Conservation (phyloP, 2,888 invertebrate species). For the Acleris sparsana region DNA sequence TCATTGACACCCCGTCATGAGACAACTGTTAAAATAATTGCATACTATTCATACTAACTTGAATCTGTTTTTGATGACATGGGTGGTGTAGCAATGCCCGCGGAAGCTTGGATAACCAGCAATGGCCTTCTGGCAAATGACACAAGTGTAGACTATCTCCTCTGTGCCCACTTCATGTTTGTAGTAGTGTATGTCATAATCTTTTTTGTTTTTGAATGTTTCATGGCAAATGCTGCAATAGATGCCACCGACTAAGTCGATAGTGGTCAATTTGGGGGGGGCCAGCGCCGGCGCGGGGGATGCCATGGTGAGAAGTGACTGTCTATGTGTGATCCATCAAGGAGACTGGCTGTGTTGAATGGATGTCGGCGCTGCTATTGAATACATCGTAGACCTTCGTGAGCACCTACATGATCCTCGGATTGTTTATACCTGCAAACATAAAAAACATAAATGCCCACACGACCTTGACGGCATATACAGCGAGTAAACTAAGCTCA, state of each 20-base stretch:
- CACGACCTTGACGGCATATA: conserved; percentile 34
- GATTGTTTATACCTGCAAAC: conserved; percentile 56
- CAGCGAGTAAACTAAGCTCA: conserved; percentile 2
- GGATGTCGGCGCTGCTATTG: conserved; percentile 61
- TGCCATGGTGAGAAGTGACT: conserved; percentile 55
- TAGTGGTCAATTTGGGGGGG: conserved; percentile 63
- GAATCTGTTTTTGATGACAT: conserved; percentile 81
- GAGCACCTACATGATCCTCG: conserved; percentile 69
- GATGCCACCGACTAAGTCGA: conserved; percentile 79
- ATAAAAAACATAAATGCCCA: conserved; percentile 40
- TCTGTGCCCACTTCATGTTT: conserved; percentile 57
- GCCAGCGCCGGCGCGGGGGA: conserved; percentile 42
- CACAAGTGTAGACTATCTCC: conserved; percentile 80
- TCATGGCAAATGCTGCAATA: conserved; percentile 82
- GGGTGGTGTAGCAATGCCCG: conserved; percentile 83
- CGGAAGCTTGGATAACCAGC: conserved; percentile 82
- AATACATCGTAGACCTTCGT: conserved; percentile 58
- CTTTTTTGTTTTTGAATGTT: conserved; percentile 76
- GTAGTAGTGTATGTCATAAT: conserved; percentile 82
- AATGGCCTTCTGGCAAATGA: conserved; percentile 80
- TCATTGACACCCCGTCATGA: not conserved
- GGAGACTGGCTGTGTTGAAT: conserved; percentile 60
- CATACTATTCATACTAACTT: conserved; percentile 63
- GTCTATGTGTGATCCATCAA: conserved; percentile 74
- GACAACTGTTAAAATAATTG: too few species aligned